Evolutionary conservation across 2,113 vertebrate genomes (phyloP).

Genomic region (Nesoenas mayeri): DNA sequence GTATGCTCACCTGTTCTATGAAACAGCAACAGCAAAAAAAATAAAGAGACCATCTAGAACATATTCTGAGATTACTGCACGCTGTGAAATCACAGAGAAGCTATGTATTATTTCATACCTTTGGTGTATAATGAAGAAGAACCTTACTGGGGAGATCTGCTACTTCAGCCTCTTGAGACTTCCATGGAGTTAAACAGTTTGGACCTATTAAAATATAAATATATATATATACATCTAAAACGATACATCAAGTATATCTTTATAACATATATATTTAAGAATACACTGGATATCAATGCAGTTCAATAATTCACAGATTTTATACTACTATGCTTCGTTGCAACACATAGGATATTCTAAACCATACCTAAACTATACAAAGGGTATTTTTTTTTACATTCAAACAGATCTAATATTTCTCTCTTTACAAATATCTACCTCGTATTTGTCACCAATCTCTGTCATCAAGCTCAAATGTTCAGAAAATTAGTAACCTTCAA

Average conservation of each 20-base stretch:
- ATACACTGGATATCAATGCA: background rate
- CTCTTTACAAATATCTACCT: background rate
- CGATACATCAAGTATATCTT: background rate
- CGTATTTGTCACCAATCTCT: background rate
- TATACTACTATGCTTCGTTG: background rate
- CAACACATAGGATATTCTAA: background rate
- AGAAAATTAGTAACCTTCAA: background rate
- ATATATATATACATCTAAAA: background rate
- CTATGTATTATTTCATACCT: constrained; percentile 74
- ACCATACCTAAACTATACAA: background rate
- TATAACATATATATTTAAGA: background rate
- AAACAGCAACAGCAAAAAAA: background rate
- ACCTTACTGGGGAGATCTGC: constrained; percentile 88
- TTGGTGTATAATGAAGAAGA: constrained; percentile 93
- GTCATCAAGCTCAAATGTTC: background rate
- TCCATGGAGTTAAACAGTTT: constrained; percentile 94
- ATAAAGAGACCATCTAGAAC: background rate
- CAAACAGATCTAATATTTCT: background rate
- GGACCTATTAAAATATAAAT: constrained; percentile 81
- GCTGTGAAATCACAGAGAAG: background rate
- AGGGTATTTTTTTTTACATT: background rate
- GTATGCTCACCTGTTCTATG: background rate
- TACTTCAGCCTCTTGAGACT: constrained; percentile 87
- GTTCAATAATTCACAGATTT: background rate
- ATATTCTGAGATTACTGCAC: background rate